Evolutionary conservation across 1,140 invertebrate genomes (phyloP).

Genomic region (Zaprionus capensis): DNA sequence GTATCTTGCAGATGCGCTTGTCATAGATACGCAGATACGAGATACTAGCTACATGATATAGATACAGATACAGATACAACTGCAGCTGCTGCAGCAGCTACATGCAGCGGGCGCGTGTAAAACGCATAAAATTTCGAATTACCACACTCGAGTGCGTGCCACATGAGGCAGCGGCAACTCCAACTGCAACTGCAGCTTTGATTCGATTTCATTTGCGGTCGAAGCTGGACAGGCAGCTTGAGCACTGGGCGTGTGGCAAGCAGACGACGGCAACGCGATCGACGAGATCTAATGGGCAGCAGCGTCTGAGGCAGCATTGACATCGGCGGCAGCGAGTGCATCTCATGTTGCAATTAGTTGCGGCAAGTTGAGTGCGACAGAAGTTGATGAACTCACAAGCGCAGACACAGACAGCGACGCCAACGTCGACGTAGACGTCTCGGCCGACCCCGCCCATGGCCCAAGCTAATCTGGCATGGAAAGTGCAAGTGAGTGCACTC

Average conservation of each 20-base stretch:
- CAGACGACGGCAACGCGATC: slow-evolving; percentile 53
- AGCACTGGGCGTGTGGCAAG: slow-evolving; percentile 71
- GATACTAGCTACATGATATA: slow-evolving; percentile 9
- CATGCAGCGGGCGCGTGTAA: slow-evolving; percentile 52
- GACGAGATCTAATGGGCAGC: slow-evolving; percentile 63
- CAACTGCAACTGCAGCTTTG: slow-evolving; percentile 57
- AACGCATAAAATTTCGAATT: slow-evolving; percentile 80
- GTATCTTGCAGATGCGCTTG: slow-evolving; percentile 42
- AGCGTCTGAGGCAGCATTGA: slow-evolving; percentile 61
- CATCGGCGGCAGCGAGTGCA: slow-evolving; percentile 43
- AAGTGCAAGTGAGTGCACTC: slow-evolving; percentile 76
- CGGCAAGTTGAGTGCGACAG: slow-evolving; percentile 60
- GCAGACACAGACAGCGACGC: slow-evolving; percentile 16
- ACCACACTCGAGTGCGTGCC: slow-evolving; percentile 63
- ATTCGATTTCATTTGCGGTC: slow-evolving; percentile 74
- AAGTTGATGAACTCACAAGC: slow-evolving; percentile 66
- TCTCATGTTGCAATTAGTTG: slow-evolving; percentile 77
- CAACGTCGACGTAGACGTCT: neutral
- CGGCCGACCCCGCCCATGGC: neutral
- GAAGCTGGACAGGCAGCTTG: slow-evolving; percentile 33
- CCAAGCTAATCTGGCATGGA: slow-evolving; percentile 51
- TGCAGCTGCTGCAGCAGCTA: slow-evolving; percentile 25
- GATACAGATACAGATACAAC: slow-evolving; percentile 37
- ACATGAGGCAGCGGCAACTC: slow-evolving; percentile 44
- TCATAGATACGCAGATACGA: slow-evolving; percentile 46